Evolutionary conservation across 2,888 invertebrate species (phyloP), one percentile per base, ranked within the genome.

Genomic region (Megalurothrips usitatus): DNA sequence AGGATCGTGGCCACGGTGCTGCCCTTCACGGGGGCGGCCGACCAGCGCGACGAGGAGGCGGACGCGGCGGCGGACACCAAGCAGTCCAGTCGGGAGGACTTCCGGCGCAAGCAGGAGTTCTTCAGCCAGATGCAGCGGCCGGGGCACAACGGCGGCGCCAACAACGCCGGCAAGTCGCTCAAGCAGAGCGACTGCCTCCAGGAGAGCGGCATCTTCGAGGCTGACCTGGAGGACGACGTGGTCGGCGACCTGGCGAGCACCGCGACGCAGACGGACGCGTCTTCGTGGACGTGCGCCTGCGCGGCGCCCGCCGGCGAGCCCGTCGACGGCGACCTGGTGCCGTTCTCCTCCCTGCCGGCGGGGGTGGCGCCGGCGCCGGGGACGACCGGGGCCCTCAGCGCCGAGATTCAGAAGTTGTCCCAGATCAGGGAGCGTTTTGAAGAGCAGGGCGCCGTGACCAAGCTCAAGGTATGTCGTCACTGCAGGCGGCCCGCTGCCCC

Each of bases 121-220:
- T 75, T 78, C 81, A 26, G 43, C 80, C 63, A 81, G 89, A 89
- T 75, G 84, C 83, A 87, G 85, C 88, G 89, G 83, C 80, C 83
- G 79, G 87, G 87, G 83, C 88, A 89, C 86, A 87, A 89, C 83
- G 87, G 88, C 86, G 75, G 86, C 85, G 78, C 86, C 86, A 81
- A 48, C 48, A 89, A 88, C 82, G 91, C 89, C 86, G 92, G 89
- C 85, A 91, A 91, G 85, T 92, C 63, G 83, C 85, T 84, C 84
- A 86, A 82, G 81, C 84, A 84, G 43, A 82, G 86, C 83, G 90
- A 88, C 84, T 88, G 91, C 84, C 88, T 93, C 48, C 93, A 93
- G 85, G 93, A 93, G 85, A 93, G 93, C 84, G 93, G 93, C 47
- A 93, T 93, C 83, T 93, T 93, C 85, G 93, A 92, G 85, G 92